Evolutionary conservation across 2,797 vertebrate species (phyloP).

Genomic region (Spinibarbus caldwelli): DNA sequence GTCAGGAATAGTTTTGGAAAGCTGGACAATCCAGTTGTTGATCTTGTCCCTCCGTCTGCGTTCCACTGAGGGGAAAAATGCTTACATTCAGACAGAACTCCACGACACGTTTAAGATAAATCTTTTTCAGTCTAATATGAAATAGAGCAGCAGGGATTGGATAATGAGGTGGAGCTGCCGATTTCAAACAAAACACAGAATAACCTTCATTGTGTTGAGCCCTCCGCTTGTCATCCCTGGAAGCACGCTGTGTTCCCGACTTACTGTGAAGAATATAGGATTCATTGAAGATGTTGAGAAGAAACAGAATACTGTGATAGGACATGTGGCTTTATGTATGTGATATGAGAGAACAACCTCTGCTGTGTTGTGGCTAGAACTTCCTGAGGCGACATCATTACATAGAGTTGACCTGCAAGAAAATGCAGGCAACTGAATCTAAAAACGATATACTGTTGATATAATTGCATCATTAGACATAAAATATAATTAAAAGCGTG

Average conservation of each 20-base stretch:
- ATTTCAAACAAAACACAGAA: not conserved
- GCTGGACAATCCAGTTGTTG: slow-evolving; percentile 96
- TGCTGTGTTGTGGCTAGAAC: slow-evolving; percentile 87
- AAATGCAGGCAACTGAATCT: not conserved
- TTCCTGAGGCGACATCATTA: slow-evolving; percentile 97
- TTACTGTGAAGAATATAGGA: slow-evolving; percentile 41
- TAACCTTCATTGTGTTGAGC: slow-evolving; percentile 87
- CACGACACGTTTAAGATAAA: not conserved
- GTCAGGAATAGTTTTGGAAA: slow-evolving; percentile 94
- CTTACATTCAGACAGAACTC: not conserved
- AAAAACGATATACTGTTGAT: not conserved
- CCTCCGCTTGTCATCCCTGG: slow-evolving; percentile 82
- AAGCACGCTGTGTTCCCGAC: slow-evolving; percentile 70
- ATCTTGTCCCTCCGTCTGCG: slow-evolving; percentile 93
- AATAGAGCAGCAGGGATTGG: not conserved
- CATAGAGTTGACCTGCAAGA: slow-evolving; percentile 87
- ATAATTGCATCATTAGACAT: not conserved
- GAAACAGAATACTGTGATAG: slow-evolving; percentile 56
- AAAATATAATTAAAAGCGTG: not conserved
- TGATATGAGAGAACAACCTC: slow-evolving; percentile 77
- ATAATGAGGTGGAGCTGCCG: not conserved
- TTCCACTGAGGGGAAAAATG: slow-evolving; percentile 80
- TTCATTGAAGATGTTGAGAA: not conserved
- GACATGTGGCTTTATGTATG: slow-evolving; percentile 76
- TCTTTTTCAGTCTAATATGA: slow-evolving; percentile 2